Base-by-base conservation (phyloP, 1,140 invertebrate genomes). In the Meloidogyne hapla region DNA sequence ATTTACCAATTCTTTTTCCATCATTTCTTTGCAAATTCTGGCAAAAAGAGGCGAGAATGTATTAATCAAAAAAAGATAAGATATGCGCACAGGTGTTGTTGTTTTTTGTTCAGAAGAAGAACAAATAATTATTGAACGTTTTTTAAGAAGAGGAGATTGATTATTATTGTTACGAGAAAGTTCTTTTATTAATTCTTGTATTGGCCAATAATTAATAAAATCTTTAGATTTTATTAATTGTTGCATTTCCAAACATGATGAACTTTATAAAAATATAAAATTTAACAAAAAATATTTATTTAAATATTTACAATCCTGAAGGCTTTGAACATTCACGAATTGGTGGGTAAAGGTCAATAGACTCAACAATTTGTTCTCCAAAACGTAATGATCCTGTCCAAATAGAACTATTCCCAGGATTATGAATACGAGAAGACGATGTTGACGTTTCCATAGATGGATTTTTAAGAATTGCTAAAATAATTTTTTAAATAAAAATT, bases 21-120 rank as follows among this genome's bases (percentile, higher is more conserved):
- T 63, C 45, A 73, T 42, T 64, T 23, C n/a, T 18, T 73, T 64
- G 48, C 64, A 62, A 28, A 73, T 56, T 61, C 70, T 61, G 15
- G 70, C 70, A 62, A 73, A 73, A 28, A 73, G 28, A 40, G 70
- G 70, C 23, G 70, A 73, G n/a, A 73, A 73, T 56, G 70, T 73
- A 64, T 73, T 73, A 23, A 61, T 62, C 38, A 73, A 38, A 61
- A 26, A 73, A 21, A 73, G 38, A 64, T 73, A 73, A 33, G 70
- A 73, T 2, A 64, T 64, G 56, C 40, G 23, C 56, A 73, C n/a
- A 28, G 70, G 70, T 9, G 56, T 73, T 18, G 70, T 25, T 40
- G 56, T 18, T 23, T 21, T 21, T 62, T 61, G 23, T 6, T 56
- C 12, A 13, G 13, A 15, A 48, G 45, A n/a, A 56, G 48, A 56